Conservation (phyloP, 2,888 invertebrate genomes). For the Orchestes rusci region DNA sequence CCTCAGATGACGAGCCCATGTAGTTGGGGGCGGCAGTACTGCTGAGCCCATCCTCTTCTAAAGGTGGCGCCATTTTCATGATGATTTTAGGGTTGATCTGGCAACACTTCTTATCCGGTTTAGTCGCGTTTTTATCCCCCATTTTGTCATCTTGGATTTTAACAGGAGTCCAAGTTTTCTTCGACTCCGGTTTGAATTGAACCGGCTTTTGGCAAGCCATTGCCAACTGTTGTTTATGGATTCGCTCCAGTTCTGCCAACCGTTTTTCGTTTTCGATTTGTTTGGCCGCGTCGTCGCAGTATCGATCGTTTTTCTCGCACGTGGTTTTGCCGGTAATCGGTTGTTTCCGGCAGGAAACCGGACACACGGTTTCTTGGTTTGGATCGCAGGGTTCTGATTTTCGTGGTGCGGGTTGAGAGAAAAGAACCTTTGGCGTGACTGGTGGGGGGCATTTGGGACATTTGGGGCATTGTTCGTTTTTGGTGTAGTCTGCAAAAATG, state of each 20-base stretch:
- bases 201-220: conserved; percentile 11
- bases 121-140: conserved; percentile 13
- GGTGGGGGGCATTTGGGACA: too few species aligned
- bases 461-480: too few species aligned
- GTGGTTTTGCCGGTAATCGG: too few species aligned
- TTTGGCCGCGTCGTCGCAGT: conserved; percentile 14
- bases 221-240: background rate
- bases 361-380: too few species aligned
- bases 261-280: conserved; percentile 4
- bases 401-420: background rate
- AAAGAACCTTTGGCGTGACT: too few species aligned
- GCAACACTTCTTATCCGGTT: conserved; percentile 2
- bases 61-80: background rate
- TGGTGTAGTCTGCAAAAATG: too few species aligned
- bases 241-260: conserved; percentile 1
- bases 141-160: conserved; percentile 17
- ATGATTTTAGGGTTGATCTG: background rate
- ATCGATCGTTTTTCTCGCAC: conserved; percentile 13
- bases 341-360: too few species aligned
- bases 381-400: background rate
- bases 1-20: conserved; percentile 7
- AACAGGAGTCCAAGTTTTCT: conserved; percentile 20
- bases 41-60: background rate
- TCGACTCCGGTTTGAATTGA: conserved; percentile 13
- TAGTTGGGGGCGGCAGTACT: too few species aligned